Evolutionary conservation across 2,113 vertebrate genomes (phyloP).

Genomic region (Dendropsophus ebraccatus): DNA sequence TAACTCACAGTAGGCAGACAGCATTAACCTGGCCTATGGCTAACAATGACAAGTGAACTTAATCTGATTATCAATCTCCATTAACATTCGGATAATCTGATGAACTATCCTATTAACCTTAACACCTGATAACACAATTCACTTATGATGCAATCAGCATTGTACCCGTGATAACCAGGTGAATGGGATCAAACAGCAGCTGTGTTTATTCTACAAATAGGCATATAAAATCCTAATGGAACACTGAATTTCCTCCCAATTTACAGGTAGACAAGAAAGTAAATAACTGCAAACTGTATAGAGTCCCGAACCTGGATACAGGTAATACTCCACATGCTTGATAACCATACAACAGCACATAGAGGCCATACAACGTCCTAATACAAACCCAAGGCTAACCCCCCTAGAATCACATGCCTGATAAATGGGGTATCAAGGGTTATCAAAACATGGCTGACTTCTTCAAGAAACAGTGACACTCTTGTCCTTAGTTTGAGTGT

Average conservation of each 20-base stretch:
- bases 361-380: too few relatives aligned
- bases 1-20: background rate
- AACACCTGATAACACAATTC: conserved; percentile 36
- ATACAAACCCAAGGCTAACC: too few relatives aligned
- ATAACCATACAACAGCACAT: background rate
- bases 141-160: conserved; percentile 15
- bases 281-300: conserved; percentile 1
- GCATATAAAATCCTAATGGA: background rate
- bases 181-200: conserved; percentile 66
- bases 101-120: conserved; percentile 9
- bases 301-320: background rate
- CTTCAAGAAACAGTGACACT: too few relatives aligned
- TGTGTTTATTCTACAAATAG: conserved; percentile 74
- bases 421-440: too few relatives aligned
- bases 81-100: conserved; percentile 31
- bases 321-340: background rate
- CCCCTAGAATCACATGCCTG: too few relatives aligned
- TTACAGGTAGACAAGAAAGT: conserved; percentile 34
- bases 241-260: conserved; percentile 22
- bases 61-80: conserved; percentile 27
- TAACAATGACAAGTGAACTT: background rate
- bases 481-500: too few relatives aligned
- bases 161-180: background rate
- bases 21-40: background rate
- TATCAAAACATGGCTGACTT: too few relatives aligned